Base-by-base conservation (phyloP, 2,888 invertebrate species). In the Graphium colonna region DNA sequence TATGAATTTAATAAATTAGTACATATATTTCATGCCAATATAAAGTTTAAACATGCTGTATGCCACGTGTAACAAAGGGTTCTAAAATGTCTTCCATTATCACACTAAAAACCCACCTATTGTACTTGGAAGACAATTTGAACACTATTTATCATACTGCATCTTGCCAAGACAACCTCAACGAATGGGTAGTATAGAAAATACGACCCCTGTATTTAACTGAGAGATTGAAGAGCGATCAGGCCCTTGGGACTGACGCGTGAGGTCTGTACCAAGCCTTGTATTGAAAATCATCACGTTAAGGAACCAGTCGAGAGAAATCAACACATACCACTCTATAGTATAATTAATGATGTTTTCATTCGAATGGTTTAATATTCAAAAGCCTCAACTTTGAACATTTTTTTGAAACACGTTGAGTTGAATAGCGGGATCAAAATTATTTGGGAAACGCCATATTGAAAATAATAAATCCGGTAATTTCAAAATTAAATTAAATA, bases 111-210 rank as follows among this genome's bases (percentile, higher is more conserved):
- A 12, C 36, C 3, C 36, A 10, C n/a, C n/a, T 12, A 1, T 36
- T 36, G 36, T 36, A 36, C 10, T 31, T 31, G 36, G 13, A 36
- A 36, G 5, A 36, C 12, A 5, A 61, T 61, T 52, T 59, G 56
- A 47, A 18, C 33, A 9, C 10, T n/a, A 61, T 61, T 55, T 38
- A 56, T 61, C 57, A 59, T 33, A 51, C 45, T 21, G 12, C 50
- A 21, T 52, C 40, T 52, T n/a, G 8, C n/a, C 13, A 13, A 39
- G 53, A 53, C 38, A 53, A 31, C 28, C 39, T 28, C 31, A 49
- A 49, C 43, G 15, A 48, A 48, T 38, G 13, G 9, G 5, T 36
- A 12, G 12, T 36, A 12, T n/a, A 12, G 36, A 21, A 3, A 36
- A 36, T 12, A 31, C 31, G 8, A n/a, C 36, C 36, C 13, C n/a